Conservation (phyloP, 2,888 invertebrate genomes). For the Cynaeus angustus region DNA sequence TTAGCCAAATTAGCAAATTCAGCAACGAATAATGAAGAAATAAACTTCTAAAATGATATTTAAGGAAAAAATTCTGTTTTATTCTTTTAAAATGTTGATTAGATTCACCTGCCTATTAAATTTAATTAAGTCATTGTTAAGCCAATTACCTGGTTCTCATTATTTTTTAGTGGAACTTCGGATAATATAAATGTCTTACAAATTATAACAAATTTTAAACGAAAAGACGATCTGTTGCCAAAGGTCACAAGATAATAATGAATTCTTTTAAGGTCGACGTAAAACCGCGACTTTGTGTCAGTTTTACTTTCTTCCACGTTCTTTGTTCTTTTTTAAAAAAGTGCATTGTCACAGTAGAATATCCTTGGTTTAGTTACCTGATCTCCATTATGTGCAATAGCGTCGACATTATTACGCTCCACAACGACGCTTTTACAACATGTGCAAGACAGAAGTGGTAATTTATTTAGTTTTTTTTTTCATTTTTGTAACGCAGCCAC, state of each 20-base stretch:
- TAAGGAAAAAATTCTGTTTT: too few relatives aligned
- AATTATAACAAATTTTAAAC: background rate
- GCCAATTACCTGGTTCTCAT: too few relatives aligned
- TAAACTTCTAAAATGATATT: background rate
- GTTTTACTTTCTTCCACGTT: background rate
- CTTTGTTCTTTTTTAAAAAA: background rate
- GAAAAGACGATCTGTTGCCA: background rate
- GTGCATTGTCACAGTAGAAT: background rate
- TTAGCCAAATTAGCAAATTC: constrained; percentile 1
- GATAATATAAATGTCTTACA: too few relatives aligned
- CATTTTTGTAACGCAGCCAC: background rate
- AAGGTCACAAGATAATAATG: background rate
- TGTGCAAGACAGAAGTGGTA: background rate
- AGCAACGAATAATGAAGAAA: background rate
- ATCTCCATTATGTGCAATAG: constrained; percentile 2
- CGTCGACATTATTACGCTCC: background rate
- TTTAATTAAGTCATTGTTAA: too few relatives aligned
- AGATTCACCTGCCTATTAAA: too few relatives aligned
- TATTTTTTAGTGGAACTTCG: too few relatives aligned
- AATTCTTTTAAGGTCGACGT: background rate
- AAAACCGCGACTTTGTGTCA: background rate
- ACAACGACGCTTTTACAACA: background rate
- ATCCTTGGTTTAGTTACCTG: constrained; percentile 4
- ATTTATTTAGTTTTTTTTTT: background rate
- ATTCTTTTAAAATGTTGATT: too few relatives aligned